A percentile compares a stretch with the other conserved stretches of the same genome.
Conservation (phyloP, 2,888 invertebrate genomes). For the Tenthredo amoena region DNA sequence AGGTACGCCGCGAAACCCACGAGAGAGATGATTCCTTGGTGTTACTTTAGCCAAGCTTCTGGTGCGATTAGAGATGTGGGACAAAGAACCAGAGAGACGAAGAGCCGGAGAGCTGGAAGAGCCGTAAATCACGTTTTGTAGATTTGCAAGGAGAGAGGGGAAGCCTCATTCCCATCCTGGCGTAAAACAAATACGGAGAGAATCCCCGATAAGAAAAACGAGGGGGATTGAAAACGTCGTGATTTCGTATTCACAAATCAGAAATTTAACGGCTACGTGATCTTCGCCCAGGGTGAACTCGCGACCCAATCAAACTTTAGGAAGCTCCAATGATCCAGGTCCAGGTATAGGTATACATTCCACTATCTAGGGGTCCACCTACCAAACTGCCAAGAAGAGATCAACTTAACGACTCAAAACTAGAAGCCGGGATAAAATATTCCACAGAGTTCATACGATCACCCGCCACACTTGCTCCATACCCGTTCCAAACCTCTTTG, state of each 20-base stretch:
- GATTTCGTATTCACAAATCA: conserved; percentile 60
- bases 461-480: conserved; percentile 14
- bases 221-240: conserved; percentile 51
- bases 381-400: conserved; percentile 31
- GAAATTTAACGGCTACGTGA: conserved; percentile 59
- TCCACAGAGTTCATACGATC: neutral
- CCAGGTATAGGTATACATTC: conserved; percentile 32
- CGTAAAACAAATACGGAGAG: conserved; percentile 39
- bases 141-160: neutral
- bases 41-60: neutral
- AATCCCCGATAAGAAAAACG: conserved; percentile 47
- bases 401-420: conserved; percentile 49
- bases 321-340: conserved; percentile 62
- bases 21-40: neutral
- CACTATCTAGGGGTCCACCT: conserved; percentile 60
- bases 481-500: neutral
- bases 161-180: conserved; percentile 30
- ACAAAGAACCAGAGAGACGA: conserved; percentile 12
- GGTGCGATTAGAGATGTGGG: conserved; percentile 15
- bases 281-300: conserved; percentile 43
- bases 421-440: conserved; percentile 46
- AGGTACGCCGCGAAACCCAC: neutral
- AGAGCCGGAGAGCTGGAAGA: conserved; percentile 1
- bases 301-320: conserved; percentile 67
- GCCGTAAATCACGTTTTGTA: conserved; percentile 49